Base-by-base conservation (phyloP, 30 jellyfish, hydroid and myxozoan genomes). In the Aurelia aurita region DNA sequence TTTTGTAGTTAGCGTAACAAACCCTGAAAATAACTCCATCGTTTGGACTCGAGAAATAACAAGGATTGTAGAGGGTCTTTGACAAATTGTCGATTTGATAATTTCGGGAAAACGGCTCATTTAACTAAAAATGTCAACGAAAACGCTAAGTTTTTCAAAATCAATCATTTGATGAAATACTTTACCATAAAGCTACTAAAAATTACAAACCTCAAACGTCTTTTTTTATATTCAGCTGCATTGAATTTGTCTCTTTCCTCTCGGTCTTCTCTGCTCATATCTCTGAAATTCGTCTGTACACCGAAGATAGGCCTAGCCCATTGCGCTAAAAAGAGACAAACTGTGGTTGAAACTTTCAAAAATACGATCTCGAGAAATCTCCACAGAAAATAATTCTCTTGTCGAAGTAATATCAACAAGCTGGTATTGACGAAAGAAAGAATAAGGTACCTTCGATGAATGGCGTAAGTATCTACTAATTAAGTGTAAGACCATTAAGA, bases 221-320 rank as follows among this genome's bases (percentile, higher is more conserved):
- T 49, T 75, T 87, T 80, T 66, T 89, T 89, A 60, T 34, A 58
- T 14, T 72, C 87, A 10, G 97, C 93, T 47, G 92, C 90, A 85
- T 80, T 94, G 59, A 83, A 53, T 69, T 78, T 94, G 61, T 94
- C 99, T 22, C 99, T 84, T 63, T 84, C 95, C 67, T 88, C 96
- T 77, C 99, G 66, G 29, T 94, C 99, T 85, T 94, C 99, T 46
- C 90, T 97, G 28, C 92, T 71, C 88, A 94, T 90, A 34, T 94
- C 99, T 32, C 68, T 74, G 79, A 94, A 89, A 46, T 89, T 94
- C 26, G 99, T 79, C 64, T 80, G 95, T n/a, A 94, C 97, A 20
- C 96, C 96, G 59, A 94, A 94, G 72, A 94, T 89, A 0, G 97
- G 99, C 11, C 99, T 78, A 8, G 99, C 97, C 99, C 99, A 94